These are phyloP conservation scores for Brachionus plicatilis DNA, from an alignment of 1,140 invertebrate species.

Conservation along the genomic window DNA sequence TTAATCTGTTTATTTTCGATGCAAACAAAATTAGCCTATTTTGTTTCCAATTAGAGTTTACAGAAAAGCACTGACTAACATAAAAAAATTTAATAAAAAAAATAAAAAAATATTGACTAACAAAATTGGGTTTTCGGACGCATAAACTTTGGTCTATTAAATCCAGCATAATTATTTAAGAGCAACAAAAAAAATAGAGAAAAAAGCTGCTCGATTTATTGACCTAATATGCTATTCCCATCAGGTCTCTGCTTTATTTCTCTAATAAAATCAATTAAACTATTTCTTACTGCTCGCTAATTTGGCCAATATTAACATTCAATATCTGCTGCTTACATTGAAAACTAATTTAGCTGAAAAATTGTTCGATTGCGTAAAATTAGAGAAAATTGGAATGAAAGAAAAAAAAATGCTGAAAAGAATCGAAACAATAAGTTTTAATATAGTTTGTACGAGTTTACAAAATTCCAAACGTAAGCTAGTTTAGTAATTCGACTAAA, in stretches of 20 bases:
- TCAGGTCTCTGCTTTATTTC: neutral
- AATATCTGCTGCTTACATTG: neutral
- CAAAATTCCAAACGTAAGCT: neutral
- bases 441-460: neutral
- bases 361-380: neutral
- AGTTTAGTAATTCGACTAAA: neutral
- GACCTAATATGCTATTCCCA: neutral
- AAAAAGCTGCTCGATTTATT: neutral
- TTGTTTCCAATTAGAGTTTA: neutral
- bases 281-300: neutral
- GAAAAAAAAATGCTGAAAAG: neutral
- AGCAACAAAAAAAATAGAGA: neutral
- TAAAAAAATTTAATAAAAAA: neutral
- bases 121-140: neutral
- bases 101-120: neutral
- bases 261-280: neutral
- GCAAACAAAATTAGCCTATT: neutral
- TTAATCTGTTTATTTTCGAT: too few relatives aligned
- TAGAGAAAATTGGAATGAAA: neutral
- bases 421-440: neutral
- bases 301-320: neutral
- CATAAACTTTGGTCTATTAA: neutral
- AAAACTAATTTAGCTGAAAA: neutral
- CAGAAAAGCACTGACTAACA: neutral
- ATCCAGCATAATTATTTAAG: neutral